Conservation (phyloP, 2,797 vertebrate species). For the Acipenser transmontanus region DNA sequence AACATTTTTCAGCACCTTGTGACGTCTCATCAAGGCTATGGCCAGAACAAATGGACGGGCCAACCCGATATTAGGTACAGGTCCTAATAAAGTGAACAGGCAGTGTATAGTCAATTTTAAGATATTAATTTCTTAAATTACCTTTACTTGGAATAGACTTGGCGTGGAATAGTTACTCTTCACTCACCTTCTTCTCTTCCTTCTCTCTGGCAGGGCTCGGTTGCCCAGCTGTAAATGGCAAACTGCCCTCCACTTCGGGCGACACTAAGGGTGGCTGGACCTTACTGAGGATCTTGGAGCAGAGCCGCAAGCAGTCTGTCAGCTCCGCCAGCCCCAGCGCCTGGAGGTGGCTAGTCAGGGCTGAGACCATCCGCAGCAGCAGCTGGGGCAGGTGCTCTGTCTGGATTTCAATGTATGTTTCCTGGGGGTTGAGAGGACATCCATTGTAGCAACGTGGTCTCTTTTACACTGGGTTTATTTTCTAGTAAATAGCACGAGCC, state of each 20-base stretch:
- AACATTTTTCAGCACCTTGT: no score
- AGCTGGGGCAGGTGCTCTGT: constrained; percentile 95
- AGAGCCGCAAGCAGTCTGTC: constrained; percentile 87
- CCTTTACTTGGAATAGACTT: no score
- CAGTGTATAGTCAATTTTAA: no score
- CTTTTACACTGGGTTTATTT: no score
- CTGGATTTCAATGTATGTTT: constrained; percentile 98
- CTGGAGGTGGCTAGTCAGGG: constrained; percentile 81
- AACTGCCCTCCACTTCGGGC: constrained; percentile 50
- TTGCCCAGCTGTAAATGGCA: constrained; percentile 56
- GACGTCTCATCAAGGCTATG: no score
- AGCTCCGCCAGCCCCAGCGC: constrained; percentile 79
- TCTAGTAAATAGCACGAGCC: no score
- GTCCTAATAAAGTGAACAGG: no score
- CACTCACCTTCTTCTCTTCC: constrained; percentile 72
- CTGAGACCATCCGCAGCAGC: constrained; percentile 88
- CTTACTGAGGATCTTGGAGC: constrained; percentile 97
- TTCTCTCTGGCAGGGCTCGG: constrained; percentile 59
- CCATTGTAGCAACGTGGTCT: neutral
- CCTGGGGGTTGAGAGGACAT: constrained; percentile 52
- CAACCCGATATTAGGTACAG: no score
- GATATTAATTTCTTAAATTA: no score
- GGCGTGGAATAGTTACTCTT: no score
- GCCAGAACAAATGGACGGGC: no score
- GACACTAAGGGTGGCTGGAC: constrained; percentile 91